Evolutionary conservation across 2,797 vertebrate genomes (phyloP).

Genomic region (Pampus argenteus): DNA sequence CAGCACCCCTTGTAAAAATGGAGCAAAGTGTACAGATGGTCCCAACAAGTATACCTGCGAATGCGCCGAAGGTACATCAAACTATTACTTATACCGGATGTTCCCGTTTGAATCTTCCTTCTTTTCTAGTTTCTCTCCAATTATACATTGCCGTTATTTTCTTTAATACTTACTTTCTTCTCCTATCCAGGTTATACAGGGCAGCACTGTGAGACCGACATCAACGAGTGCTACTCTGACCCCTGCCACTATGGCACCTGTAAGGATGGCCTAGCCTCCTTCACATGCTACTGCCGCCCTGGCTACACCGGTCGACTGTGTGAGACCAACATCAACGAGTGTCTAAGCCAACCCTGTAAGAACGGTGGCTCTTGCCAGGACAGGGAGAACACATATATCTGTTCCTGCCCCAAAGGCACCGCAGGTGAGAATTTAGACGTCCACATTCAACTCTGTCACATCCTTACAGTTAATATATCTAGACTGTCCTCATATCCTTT

Average conservation of each 20-base stretch:
- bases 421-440: constrained; percentile 65
- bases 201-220: constrained; percentile 91
- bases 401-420: constrained; percentile 95
- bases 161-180: not conserved
- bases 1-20: constrained; percentile 96
- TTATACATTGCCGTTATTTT: not conserved
- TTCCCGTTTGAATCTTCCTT: not conserved
- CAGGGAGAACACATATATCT: constrained; percentile 91
- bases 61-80: constrained; percentile 92
- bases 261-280: constrained; percentile 91
- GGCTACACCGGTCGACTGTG: constrained; percentile 95
- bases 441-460: not conserved
- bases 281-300: constrained; percentile 92
- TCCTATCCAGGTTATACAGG: constrained; percentile 90
- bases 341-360: constrained; percentile 95
- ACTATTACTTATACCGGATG: not conserved
- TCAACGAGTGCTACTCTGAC: constrained; percentile 93
- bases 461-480: not conserved
- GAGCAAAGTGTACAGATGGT: constrained; percentile 95
- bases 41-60: constrained; percentile 95
- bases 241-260: constrained; percentile 97
- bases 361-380: constrained; percentile 96
- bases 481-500: not conserved
- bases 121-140: not conserved
- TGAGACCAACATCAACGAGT: constrained; percentile 97